Conservation (phyloP, 1,140 invertebrate genomes). For the Heterodera schachtii region DNA sequence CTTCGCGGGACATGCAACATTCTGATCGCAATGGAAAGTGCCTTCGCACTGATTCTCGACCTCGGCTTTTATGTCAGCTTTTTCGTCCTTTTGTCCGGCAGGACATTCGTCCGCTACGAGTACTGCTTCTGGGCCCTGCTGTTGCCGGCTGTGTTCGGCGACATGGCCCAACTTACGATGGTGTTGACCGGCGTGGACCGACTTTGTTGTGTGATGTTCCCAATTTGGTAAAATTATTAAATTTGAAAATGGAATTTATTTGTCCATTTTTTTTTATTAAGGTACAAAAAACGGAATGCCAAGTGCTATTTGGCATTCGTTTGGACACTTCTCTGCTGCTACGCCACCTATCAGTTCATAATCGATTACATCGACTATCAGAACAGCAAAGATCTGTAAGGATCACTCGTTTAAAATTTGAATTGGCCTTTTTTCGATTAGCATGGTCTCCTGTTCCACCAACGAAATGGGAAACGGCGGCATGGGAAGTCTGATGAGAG, state of each 20-base stretch:
- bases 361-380: not conserved
- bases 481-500: not conserved
- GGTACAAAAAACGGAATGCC: not conserved
- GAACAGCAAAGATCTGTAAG: not conserved
- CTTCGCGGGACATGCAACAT: slow-evolving; percentile 4
- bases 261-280: not conserved
- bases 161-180: not conserved
- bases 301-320: not conserved
- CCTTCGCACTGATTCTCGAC: not conserved
- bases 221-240: slow-evolving; percentile 1
- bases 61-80: not conserved
- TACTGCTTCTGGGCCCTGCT: not conserved
- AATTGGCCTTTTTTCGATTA: not conserved
- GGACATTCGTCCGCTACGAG: not conserved
- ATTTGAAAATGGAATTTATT: not conserved
- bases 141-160: not conserved
- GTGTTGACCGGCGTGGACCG: slow-evolving; percentile 8
- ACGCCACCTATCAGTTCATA: not conserved
- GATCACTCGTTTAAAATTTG: not conserved
- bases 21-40: slow-evolving; percentile 1
- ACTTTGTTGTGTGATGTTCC: not conserved
- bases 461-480: slow-evolving; percentile 14
- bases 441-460: slow-evolving; percentile 1
- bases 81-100: not conserved
- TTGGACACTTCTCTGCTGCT: not conserved